phyloP scores from a whole-genome alignment of 2,113 vertebrate genomes.

The Sphaerodactylus townsendi region DNA sequence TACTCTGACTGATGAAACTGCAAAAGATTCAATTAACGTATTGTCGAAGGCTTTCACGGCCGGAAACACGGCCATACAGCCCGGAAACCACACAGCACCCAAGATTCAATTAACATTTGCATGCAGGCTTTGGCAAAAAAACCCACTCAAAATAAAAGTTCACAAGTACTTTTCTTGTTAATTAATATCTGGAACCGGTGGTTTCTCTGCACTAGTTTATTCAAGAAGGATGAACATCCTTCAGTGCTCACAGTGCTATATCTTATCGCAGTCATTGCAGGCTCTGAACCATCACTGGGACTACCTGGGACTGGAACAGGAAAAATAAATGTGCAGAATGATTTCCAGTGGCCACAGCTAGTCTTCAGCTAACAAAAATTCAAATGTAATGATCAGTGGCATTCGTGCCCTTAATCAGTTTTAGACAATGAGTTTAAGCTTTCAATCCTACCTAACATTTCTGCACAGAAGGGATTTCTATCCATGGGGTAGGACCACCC shows the following conservation, averaged over 20 bases:
- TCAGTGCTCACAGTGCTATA: background rate
- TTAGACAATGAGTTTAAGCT: background rate
- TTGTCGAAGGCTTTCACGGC: too few relatives aligned
- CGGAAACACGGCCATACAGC: too few relatives aligned
- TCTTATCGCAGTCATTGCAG: background rate
- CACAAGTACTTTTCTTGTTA: background rate
- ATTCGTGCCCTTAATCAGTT: background rate
- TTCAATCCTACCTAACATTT: too few relatives aligned
- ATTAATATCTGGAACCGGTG: background rate
- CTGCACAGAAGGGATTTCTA: too few relatives aligned
- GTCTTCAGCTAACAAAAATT: background rate
- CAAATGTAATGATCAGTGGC: background rate
- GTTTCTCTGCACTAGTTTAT: background rate
- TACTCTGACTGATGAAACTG: background rate
- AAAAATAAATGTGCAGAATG: background rate
- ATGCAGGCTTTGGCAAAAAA: background rate
- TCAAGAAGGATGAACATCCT: background rate
- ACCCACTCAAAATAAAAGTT: background rate
- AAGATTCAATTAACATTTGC: background rate
- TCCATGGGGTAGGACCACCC: too few relatives aligned
- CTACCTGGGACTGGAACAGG: background rate
- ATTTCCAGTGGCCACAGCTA: background rate
- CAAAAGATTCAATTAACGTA: background rate
- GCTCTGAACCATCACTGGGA: background rate
- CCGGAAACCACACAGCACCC: too few relatives aligned